A percentile compares a stretch with the other conserved stretches of the same genome.
These are phyloP conservation scores for Hypselothyrea guttata DNA, from an alignment of 2,888 invertebrate genomes.

Conservation along the genomic window DNA sequence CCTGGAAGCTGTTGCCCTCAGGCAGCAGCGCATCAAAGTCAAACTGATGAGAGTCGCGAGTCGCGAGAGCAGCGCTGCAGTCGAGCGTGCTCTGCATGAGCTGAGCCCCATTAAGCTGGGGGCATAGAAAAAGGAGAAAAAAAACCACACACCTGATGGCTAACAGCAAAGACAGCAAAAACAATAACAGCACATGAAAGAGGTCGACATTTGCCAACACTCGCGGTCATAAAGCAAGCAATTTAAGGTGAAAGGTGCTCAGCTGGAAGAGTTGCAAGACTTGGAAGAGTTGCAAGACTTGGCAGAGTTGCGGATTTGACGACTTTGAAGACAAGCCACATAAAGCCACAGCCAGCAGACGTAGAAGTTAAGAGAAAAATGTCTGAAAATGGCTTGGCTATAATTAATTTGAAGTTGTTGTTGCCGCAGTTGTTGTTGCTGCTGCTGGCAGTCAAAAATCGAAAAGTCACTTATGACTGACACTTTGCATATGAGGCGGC, in stretches of 20 bases:
- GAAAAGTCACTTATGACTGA: slow-evolving; percentile 77
- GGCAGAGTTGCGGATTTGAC: slow-evolving; percentile 22
- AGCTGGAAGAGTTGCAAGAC: slow-evolving; percentile 50
- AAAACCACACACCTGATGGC: slow-evolving; percentile 24
- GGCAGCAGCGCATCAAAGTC: slow-evolving; percentile 21
- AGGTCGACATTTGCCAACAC: slow-evolving; percentile 66
- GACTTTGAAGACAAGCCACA: slow-evolving; percentile 34
- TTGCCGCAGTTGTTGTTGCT: slow-evolving; percentile 29
- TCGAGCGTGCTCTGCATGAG: neutral
- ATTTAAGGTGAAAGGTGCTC: slow-evolving; percentile 75
- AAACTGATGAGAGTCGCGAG: slow-evolving; percentile 19
- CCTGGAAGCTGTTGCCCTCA: slow-evolving; percentile 44
- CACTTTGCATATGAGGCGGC: slow-evolving; percentile 74
- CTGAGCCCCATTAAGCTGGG: no score
- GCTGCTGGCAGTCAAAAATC: slow-evolving; percentile 71
- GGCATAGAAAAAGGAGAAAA: neutral
- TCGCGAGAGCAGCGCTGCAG: neutral
- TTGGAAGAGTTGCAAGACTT: slow-evolving; percentile 29
- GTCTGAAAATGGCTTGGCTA: slow-evolving; percentile 66
- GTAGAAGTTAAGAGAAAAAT: slow-evolving; percentile 42
- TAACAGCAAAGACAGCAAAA: no score
- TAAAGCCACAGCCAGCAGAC: slow-evolving; percentile 5
- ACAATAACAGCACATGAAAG: slow-evolving; percentile 43
- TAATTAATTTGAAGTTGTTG: slow-evolving; percentile 69
- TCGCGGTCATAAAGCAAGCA: slow-evolving; percentile 73